phyloP scores from a whole-genome alignment of 2,888 invertebrate genomes.

The Escarpia spicata region DNA sequence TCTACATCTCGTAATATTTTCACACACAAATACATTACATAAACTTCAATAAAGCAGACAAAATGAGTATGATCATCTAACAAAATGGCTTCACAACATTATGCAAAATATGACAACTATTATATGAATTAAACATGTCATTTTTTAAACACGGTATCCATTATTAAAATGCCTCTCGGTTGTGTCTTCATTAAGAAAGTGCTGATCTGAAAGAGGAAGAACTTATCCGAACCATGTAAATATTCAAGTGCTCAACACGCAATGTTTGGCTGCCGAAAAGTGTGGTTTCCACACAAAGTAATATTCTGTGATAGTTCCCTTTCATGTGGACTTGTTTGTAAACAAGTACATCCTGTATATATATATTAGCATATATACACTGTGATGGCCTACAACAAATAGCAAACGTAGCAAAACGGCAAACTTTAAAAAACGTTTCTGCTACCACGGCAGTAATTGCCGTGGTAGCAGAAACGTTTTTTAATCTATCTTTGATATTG shows the following conservation, averaged over 20 bases:
- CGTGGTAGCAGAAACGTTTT: too few species aligned
- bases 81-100: background rate
- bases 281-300: background rate
- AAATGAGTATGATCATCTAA: background rate
- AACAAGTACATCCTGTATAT: too few species aligned
- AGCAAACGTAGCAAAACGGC: too few species aligned
- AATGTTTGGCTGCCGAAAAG: background rate
- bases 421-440: too few species aligned
- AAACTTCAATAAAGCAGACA: background rate
- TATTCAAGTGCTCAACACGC: too few species aligned
- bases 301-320: background rate
- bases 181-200: too few species aligned
- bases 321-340: too few species aligned
- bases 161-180: background rate
- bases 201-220: too few species aligned
- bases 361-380: too few species aligned
- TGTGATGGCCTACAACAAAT: too few species aligned
- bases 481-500: background rate
- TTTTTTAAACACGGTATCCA: background rate
- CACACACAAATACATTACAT: background rate
- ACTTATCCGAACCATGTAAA: too few species aligned
- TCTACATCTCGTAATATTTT: background rate
- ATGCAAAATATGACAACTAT: background rate
- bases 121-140: background rate
- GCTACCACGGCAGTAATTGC: too few species aligned